Evolutionary conservation across 2,113 vertebrate genomes (phyloP), one percentile per base, ranked within the genome.

Genomic region (Lycaon pictus): DNA sequence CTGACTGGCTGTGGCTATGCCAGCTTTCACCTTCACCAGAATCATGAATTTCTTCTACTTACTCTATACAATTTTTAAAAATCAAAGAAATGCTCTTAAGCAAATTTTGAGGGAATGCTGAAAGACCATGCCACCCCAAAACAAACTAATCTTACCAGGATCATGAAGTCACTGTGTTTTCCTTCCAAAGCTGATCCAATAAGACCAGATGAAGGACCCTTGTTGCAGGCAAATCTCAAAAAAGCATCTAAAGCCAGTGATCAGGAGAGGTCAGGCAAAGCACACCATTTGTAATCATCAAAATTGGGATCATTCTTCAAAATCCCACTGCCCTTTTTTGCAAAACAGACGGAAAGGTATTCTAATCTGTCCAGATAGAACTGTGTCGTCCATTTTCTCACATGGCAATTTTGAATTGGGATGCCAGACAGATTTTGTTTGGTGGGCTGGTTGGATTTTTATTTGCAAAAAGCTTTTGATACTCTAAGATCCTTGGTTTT

Each of bases 71-170:
- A 63, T 72, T 32, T 69, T 96, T 83, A 22, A 32, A 82, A 95
- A 76, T 93, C 37, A 69, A 86, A 76, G 37, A 71, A 96, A 82
- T 90, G 25, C 32, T 82, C 20, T 58, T 43, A 56, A 55, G 20
- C 55, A 89, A 89, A 76, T 11, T 76, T 94, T n/a, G 62, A 90
- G 63, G 60, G 91, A 91, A 81, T 29, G 53, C 19, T 67, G 48
- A 48, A 90, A 94, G 11, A n/a, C 37, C 19, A 37, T 29, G 43
- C 27, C 6, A 82, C 8, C 35, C 7, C 53, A 3, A 69, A 91
- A 65, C 58, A 72, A 91, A 84, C 69, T 77, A 11, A 74, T 88
- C n/a, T 25, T 63, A 23, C 6, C 29, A 93, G 32, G 20, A 81
- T 1, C 20, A 81, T 23, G 35, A 88, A 69, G 27, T 23, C 32